Conservation (phyloP, 2,888 invertebrate species). For the Nysson spinosus region DNA sequence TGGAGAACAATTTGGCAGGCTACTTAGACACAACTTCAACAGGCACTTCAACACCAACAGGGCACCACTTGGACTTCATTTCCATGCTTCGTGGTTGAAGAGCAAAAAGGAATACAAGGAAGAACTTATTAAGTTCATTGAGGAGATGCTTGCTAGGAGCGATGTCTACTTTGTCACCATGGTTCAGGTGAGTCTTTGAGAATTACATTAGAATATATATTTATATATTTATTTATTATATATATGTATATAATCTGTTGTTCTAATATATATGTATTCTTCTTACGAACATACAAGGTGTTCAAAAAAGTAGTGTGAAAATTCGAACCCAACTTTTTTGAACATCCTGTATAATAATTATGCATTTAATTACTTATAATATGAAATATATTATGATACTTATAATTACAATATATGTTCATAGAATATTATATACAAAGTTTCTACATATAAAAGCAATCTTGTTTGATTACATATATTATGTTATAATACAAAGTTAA, state of each 20-base stretch:
- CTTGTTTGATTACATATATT: not conserved
- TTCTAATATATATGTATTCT: too few relatives aligned
- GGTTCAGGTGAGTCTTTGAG: constrained; percentile 79
- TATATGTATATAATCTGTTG: too few relatives aligned
- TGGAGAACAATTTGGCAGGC: constrained; percentile 92
- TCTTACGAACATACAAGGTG: too few relatives aligned
- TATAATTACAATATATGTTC: too few relatives aligned
- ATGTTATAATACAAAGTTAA: not conserved
- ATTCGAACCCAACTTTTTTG: too few relatives aligned
- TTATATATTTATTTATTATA: not conserved
- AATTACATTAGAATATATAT: not conserved
- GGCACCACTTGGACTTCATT: constrained; percentile 93
- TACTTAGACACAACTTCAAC: constrained; percentile 95
- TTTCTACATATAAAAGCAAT: too few relatives aligned
- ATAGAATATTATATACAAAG: too few relatives aligned
- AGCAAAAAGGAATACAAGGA: constrained; percentile 95
- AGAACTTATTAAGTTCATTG: constrained; percentile 94
- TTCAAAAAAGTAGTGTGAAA: too few relatives aligned
- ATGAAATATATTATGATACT: too few relatives aligned
- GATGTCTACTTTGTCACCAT: constrained; percentile 96
- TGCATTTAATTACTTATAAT: too few relatives aligned
- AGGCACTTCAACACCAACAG: constrained; percentile 95
- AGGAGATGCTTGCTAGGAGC: constrained; percentile 92
- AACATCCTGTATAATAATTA: too few relatives aligned
- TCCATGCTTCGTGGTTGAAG: constrained; percentile 97